These are phyloP conservation scores for Linnaemya vulpina DNA, from an alignment of 2,888 invertebrate genomes.

Conservation along the genomic window DNA sequence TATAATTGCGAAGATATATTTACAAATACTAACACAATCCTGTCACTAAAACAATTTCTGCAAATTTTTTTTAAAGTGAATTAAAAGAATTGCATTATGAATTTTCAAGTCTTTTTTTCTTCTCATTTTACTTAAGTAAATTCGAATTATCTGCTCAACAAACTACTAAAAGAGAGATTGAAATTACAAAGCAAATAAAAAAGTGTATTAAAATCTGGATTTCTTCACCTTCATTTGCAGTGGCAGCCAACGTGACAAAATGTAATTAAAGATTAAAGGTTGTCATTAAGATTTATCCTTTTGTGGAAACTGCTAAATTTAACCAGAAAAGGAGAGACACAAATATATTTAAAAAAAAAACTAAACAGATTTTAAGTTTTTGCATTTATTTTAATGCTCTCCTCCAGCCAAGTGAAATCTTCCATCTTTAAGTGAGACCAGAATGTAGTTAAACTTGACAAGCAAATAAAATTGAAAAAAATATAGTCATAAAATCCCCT, in stretches of 20 bases:
- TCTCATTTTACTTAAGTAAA: background rate
- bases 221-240: conserved; percentile 35
- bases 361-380: conserved; percentile 48
- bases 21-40: too few species aligned
- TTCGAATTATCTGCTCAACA: conserved; percentile 2
- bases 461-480: too few species aligned
- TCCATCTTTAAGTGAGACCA: too few species aligned
- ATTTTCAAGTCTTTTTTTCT: too few species aligned
- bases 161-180: conserved; percentile 21
- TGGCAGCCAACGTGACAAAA: conserved; percentile 3
- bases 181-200: conserved; percentile 53
- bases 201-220: conserved; percentile 47
- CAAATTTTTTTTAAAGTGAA: too few species aligned
- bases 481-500: too few species aligned
- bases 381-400: conserved; percentile 5
- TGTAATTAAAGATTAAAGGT: conserved; percentile 58
- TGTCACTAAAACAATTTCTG: too few species aligned
- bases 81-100: background rate
- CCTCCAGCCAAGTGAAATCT: too few species aligned
- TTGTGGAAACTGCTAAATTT: conserved; percentile 49
- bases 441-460: too few species aligned
- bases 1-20: too few species aligned
- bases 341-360: conserved; percentile 4
- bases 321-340: conserved; percentile 2
- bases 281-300: conserved; percentile 62